phyloP scores from a whole-genome alignment of 2,797 vertebrate genomes.

The Lepidocolaptes lacrymiger region DNA sequence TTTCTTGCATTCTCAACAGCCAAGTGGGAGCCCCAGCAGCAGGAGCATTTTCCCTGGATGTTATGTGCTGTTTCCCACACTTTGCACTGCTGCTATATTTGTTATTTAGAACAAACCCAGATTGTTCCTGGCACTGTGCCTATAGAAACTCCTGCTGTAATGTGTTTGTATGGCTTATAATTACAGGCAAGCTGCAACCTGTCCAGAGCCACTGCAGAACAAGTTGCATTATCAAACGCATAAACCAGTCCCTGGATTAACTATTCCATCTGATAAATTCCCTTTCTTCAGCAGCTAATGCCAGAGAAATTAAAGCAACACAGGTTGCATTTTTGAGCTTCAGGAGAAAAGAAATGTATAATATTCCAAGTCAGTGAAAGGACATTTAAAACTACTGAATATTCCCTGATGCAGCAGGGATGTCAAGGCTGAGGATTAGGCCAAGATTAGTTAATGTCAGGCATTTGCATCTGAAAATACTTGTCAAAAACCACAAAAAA shows the following conservation, averaged over 20 bases:
- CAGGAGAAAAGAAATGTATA: background rate
- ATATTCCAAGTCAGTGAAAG: background rate
- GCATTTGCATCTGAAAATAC: background rate
- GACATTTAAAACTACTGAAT: background rate
- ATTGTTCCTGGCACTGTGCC: conserved; percentile 75
- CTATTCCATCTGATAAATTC: conserved; percentile 49
- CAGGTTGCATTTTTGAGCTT: background rate
- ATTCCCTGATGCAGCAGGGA: background rate
- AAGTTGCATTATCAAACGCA: conserved; percentile 58
- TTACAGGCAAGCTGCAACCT: conserved; percentile 75
- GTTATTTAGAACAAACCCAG: conserved; percentile 65
- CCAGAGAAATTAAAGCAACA: background rate
- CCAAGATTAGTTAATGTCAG: background rate
- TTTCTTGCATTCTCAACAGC: background rate
- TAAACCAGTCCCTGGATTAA: conserved; percentile 52
- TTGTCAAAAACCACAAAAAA: background rate
- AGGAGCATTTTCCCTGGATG: background rate
- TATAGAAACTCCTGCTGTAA: conserved; percentile 79
- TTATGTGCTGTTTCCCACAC: conserved; percentile 65
- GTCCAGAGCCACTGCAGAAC: conserved; percentile 60
- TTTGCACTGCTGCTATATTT: conserved; percentile 63
- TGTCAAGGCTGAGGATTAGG: background rate
- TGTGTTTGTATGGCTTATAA: conserved; percentile 71
- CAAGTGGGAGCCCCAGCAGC: background rate
- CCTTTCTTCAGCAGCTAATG: conserved; percentile 17